These are phyloP conservation scores for Heliconius cydno DNA, from an alignment of 2,888 invertebrate species.

Conservation along the genomic window DNA sequence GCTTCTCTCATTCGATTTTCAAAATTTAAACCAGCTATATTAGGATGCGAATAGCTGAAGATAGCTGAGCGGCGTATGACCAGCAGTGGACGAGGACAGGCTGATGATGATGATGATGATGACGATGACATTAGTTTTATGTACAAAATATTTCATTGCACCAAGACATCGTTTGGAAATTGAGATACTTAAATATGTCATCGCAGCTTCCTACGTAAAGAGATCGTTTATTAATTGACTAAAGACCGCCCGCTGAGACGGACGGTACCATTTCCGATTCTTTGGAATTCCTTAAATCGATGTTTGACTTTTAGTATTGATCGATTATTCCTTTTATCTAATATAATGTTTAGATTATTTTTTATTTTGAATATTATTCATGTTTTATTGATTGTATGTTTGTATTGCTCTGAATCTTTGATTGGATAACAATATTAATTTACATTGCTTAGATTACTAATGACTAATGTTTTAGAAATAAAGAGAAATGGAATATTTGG, in stretches of 20 bases:
- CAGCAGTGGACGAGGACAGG: too few species aligned
- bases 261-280: constrained; percentile 51
- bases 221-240: constrained; percentile 64
- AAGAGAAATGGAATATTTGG: not conserved
- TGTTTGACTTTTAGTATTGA: constrained; percentile 35
- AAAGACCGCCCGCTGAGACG: constrained; percentile 52
- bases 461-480: not conserved
- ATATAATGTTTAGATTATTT: constrained; percentile 14
- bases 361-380: constrained; percentile 16
- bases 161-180: constrained; percentile 62
- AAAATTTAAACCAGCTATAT: not conserved
- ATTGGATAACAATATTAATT: not conserved
- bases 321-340: constrained; percentile 37
- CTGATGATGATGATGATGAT: too few species aligned
- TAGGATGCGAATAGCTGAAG: not conserved
- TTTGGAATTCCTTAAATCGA: constrained; percentile 46
- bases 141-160: not conserved
- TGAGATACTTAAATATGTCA: constrained; percentile 78
- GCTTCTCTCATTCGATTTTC: not conserved
- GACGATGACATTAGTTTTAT: not conserved
- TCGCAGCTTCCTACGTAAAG: constrained; percentile 76
- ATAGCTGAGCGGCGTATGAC: too few species aligned
- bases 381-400: constrained; percentile 18
- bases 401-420: constrained; percentile 3
- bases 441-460: not conserved